Percentiles rank a stretch among this genome's conserved stretches.
phyloP scores from a whole-genome alignment of 30 jellyfish, hydroid and myxozoan genomes.

The Cassiopea andromeda region DNA sequence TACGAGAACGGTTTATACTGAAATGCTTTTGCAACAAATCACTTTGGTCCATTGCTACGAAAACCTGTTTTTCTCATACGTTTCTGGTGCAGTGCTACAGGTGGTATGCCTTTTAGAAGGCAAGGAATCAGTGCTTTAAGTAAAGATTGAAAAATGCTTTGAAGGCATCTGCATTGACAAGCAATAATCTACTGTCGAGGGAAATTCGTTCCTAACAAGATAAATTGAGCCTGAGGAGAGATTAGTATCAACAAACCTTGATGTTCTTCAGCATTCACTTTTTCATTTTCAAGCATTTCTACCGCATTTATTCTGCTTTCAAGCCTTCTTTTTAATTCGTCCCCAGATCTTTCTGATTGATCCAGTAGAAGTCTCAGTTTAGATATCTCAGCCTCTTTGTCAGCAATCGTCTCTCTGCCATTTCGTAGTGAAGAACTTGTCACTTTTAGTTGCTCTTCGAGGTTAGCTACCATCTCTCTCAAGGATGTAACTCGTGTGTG shows the following conservation, averaged over 20 bases:
- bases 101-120: too few species aligned
- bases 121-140: too few species aligned
- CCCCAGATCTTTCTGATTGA: conserved; percentile 77
- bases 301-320: conserved; percentile 57
- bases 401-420: conserved; percentile 78
- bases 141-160: too few species aligned
- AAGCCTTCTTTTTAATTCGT: conserved; percentile 78
- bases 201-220: too few species aligned
- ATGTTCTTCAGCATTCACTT: conserved; percentile 30
- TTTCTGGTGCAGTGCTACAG: too few species aligned
- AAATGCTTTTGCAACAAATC: too few species aligned
- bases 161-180: neutral
- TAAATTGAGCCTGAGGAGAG: too few species aligned
- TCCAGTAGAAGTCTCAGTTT: conserved; percentile 81
- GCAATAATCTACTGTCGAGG: too few species aligned
- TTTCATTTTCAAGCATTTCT: conserved; percentile 53
- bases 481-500: conserved; percentile 72
- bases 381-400: conserved; percentile 89
- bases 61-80: too few species aligned
- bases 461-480: conserved; percentile 67
- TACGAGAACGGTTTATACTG: too few species aligned
- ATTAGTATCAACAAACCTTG: conserved; percentile 28
- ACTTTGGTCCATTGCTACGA: too few species aligned
- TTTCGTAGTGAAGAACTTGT: conserved; percentile 67
- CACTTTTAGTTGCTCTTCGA: conserved; percentile 81